These are phyloP conservation scores for Pedetes capensis DNA, from an alignment of 2,113 vertebrate species.

Conservation along the genomic window DNA sequence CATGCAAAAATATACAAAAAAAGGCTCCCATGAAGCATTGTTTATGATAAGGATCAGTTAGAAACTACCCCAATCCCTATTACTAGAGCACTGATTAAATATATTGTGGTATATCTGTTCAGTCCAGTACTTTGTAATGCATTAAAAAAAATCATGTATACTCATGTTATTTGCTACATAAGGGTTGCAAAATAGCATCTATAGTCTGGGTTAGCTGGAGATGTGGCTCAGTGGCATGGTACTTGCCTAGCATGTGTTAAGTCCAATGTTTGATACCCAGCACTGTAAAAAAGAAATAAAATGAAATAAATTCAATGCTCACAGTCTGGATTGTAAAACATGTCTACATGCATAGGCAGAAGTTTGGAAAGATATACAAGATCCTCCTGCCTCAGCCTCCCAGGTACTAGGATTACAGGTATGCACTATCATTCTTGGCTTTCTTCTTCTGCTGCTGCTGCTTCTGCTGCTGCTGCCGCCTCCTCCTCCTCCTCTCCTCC, in stretches of 20 bases:
- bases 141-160: not conserved
- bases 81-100: not conserved
- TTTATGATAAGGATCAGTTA: not conserved
- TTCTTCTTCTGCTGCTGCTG: too few species aligned
- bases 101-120: not conserved
- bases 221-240: too few species aligned
- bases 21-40: not conserved
- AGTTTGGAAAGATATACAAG: not conserved
- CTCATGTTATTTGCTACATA: not conserved
- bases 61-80: not conserved
- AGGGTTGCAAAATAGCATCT: not conserved
- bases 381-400: not conserved
- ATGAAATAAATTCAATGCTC: too few species aligned
- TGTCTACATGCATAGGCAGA: not conserved
- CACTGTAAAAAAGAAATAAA: too few species aligned
- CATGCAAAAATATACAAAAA: conserved; percentile 7
- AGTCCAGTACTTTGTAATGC: not conserved
- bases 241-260: too few species aligned
- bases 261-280: too few species aligned
- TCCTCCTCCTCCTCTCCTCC: too few species aligned
- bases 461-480: too few species aligned
- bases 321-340: not conserved
- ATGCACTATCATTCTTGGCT: too few species aligned
- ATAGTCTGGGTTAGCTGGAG: not conserved
- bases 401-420: not conserved